These are phyloP conservation scores for Mythimna albipuncta DNA, from an alignment of 2,888 invertebrate genomes.

Conservation along the genomic window DNA sequence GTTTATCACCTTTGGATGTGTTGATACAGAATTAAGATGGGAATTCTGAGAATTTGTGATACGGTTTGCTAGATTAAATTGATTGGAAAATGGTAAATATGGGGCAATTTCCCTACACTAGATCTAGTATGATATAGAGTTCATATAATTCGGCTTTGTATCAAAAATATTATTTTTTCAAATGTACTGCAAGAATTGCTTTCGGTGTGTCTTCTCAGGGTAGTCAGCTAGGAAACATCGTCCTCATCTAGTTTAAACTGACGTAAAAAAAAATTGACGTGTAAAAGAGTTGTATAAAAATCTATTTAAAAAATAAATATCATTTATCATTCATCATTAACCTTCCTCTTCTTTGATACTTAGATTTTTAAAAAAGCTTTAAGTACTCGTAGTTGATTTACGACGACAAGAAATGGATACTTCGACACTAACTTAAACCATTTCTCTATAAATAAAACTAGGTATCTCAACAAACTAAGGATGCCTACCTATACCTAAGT, in stretches of 20 bases:
- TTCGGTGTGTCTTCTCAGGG: too few relatives aligned
- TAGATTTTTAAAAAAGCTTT: not conserved
- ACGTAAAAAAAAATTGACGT: too few relatives aligned
- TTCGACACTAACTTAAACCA: not conserved
- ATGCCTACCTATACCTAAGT: slow-evolving; percentile 44
- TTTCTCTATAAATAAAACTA: slow-evolving; percentile 34
- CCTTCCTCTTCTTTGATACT: too few relatives aligned
- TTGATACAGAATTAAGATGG: slow-evolving; percentile 20
- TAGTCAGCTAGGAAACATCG: too few relatives aligned
- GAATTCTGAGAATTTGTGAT: not conserved
- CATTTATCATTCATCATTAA: too few relatives aligned
- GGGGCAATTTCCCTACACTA: not conserved
- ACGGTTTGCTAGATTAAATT: not conserved
- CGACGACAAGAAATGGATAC: slow-evolving; percentile 2
- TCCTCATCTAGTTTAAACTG: too few relatives aligned
- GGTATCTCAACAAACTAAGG: slow-evolving; percentile 27
- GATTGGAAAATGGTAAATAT: not conserved
- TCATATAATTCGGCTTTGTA: not conserved
- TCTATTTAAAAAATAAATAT: too few relatives aligned
- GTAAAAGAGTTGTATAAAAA: too few relatives aligned
- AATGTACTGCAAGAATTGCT: too few relatives aligned
- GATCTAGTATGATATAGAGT: too few relatives aligned
- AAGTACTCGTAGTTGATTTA: not conserved
- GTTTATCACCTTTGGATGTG: slow-evolving; percentile 31
- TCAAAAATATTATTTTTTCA: not conserved